phyloP scores from a whole-genome alignment of 2,888 invertebrate species.

The Smittia sp. region DNA sequence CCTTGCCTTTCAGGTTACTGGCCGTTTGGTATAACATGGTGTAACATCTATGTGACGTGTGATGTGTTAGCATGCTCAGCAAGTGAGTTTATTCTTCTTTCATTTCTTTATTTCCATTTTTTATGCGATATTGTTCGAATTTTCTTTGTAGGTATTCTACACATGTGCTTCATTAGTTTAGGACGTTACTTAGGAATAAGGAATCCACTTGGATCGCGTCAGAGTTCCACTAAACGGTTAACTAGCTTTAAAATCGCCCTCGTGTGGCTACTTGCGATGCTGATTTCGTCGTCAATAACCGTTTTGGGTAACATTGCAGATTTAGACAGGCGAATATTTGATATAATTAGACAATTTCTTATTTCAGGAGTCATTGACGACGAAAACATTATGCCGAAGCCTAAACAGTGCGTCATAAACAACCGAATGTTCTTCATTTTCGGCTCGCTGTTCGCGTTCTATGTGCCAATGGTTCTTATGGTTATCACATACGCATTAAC shows the following conservation, averaged over 20 bases:
- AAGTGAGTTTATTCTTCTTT: no score
- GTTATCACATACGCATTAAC: constrained; percentile 88
- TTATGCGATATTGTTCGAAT: no score
- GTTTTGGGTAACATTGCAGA: constrained; percentile 65
- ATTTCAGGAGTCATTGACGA: constrained; percentile 69
- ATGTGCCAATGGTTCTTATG: constrained; percentile 94
- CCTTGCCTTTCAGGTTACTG: constrained; percentile 69
- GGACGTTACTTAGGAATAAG: constrained; percentile 85
- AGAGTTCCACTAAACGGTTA: constrained; percentile 77
- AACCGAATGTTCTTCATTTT: constrained; percentile 84
- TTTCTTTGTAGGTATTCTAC: no score
- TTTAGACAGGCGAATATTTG: not conserved
- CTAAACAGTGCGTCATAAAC: constrained; percentile 75
- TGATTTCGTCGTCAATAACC: constrained; percentile 82
- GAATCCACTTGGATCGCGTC: constrained; percentile 81
- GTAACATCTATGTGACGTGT: constrained; percentile 91
- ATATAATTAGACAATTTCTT: not conserved
- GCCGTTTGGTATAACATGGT: constrained; percentile 90
- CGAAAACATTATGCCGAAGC: constrained; percentile 76
- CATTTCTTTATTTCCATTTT: no score
- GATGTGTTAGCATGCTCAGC: constrained; percentile 94
- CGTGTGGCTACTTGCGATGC: constrained; percentile 88
- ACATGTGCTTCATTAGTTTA: constrained; percentile 87
- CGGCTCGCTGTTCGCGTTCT: constrained; percentile 90
- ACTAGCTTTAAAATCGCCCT: constrained; percentile 85